phyloP scores from a whole-genome alignment of 2,797 vertebrate species.

The Rhinatrema bivittatum region DNA sequence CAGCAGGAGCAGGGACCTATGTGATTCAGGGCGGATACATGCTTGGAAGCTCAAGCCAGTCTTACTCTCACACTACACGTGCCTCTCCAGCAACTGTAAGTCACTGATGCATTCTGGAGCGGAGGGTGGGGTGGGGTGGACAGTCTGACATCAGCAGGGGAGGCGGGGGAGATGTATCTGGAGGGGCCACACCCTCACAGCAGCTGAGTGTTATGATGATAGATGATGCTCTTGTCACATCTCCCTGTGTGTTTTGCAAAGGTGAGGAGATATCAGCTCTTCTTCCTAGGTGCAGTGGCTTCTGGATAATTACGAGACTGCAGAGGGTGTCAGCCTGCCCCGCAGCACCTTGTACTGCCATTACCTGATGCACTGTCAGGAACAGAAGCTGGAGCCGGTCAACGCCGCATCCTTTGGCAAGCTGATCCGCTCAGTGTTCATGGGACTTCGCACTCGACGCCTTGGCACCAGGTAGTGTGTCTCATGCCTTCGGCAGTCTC shows the following conservation, averaged over 20 bases:
- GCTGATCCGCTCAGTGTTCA: constrained; percentile 87
- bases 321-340: constrained; percentile 85
- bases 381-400: constrained; percentile 85
- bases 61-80: constrained; percentile 78
- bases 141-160: not conserved
- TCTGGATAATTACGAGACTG: constrained; percentile 86
- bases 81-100: constrained; percentile 88
- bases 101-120: not conserved
- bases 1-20: constrained; percentile 50
- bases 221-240: too few relatives aligned
- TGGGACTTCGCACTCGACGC: constrained; percentile 80
- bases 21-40: constrained; percentile 76
- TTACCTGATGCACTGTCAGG: constrained; percentile 88
- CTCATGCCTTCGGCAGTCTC: not conserved
- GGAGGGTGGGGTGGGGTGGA: not conserved
- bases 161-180: not conserved
- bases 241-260: too few relatives aligned
- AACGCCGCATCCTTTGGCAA: constrained; percentile 91
- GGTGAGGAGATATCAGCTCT: too few relatives aligned
- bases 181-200: too few relatives aligned
- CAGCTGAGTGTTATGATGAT: too few relatives aligned
- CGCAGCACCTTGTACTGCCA: constrained; percentile 91
- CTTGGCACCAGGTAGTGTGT: constrained; percentile 75
- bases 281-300: constrained; percentile 81
- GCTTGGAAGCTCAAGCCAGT: constrained; percentile 69